Base-by-base conservation (phyloP, 2,797 vertebrate genomes). In the Acanthornis magna region DNA sequence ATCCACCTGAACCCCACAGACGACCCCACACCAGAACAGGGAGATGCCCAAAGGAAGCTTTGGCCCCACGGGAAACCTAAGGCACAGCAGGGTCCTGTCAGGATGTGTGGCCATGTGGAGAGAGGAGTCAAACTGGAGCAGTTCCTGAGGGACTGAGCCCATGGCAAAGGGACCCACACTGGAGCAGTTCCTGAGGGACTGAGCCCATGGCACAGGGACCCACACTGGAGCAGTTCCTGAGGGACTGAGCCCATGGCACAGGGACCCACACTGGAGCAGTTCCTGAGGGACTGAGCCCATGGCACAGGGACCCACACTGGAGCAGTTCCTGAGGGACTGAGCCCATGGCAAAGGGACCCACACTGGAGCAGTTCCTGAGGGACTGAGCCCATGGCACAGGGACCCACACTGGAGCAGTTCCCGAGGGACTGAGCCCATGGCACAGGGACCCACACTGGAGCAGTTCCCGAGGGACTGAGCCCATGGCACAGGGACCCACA, bases 21-120 rank as follows among this genome's bases (percentile, higher is more conserved):
- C n/a, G 2, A 55, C 5, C 50, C 22, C 43, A 43, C 13, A 36
- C 1, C 50, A 36, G 36, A 43, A 51, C 42, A 23, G 27, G 16
- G 32, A 42, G 36, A 27, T 9, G 26, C 8, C 27, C 50, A 32
- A 18, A 36, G 66, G 18, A 43, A 42, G 5, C 36, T 57, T 21
- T 23, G 40, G 8, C 2, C 10, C 30, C 3, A 2, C 18, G 22
- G 32, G 36, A 36, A 23, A 15, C 10, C 18, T 2, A 1, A 26
- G 34, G 23, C 12, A 25, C 50, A 55, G 48, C 40, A 72, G 22
- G n/a, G 19, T 29, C 40, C 29, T 47, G 25, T 30, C 19, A 54
- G 48, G n/a, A 58, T 3, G 1, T 40, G 51, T 9, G 42, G 1
- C 1, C 19, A 29, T 13, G 27, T 29, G 68, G 80, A 47, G 2